Base-by-base conservation (phyloP, 2,113 vertebrate species). In the Okapia johnstoni region DNA sequence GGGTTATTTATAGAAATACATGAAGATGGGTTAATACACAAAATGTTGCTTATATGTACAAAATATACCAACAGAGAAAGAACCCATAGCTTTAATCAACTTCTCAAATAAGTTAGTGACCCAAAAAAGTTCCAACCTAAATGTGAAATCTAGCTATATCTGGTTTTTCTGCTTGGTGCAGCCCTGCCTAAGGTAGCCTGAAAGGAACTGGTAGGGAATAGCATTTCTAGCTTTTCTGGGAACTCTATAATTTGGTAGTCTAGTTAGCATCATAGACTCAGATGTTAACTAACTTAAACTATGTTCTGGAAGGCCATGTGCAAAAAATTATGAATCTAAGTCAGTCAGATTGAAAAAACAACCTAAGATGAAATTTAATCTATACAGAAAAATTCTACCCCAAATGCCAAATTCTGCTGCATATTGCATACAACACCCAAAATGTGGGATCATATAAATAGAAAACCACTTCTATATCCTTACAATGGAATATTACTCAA, bases 1-100 rank as follows among this genome's bases (percentile, higher is more conserved):
- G 40, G 58, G 33, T 88, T 96, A 88, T 97, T 94, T 50, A 80
- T 89, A 15, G 21, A 90, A 92, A 28, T 80, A 77, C 46, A 85
- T 33, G 19, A 73, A 88, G 58, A 81, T 76, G 54, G 11, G 23
- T 81, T 94, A 86, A 87, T 66, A 84, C 14, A 92, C 46, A 97
- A 93, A 85, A 80, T 63, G 30, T 54, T 97, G 40, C 93, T 96
- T 89, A 2, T 92, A 43, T 89, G 46, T 92, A 23, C 17, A 84
- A 93, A 94, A 33, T 94, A 92, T 6, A 63, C 13, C 26, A 92
- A 66, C 52, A 80, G 40, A 50, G 14, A 88, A 96, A 93, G 73
- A 90, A 93, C 40, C 33, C 36, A 26, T 52, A 83, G 16, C 23
- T 87, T 89, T 89, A 50, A 50, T 57, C 19, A 87, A 66, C 81